Evolutionary conservation across 2,113 vertebrate species (phyloP), one percentile per base, ranked within the genome.

Genomic region (Potamarius usumacintae): DNA sequence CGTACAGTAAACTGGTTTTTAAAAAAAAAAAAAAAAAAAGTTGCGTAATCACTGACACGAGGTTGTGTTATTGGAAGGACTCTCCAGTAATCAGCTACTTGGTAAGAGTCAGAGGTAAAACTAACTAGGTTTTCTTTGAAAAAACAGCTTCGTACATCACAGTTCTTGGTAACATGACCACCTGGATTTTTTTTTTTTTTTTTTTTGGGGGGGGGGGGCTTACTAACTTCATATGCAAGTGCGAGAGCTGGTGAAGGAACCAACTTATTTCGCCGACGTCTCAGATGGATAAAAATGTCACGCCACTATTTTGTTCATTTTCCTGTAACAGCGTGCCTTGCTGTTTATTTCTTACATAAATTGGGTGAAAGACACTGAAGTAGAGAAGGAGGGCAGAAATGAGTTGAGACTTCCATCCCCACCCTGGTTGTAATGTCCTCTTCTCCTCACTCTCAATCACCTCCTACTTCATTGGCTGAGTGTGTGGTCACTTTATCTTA

Each of bases 311-410:
- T n/a, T 10, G 11, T 77, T n/a, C 4, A 14, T 12, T 76, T 14
- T n/a, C 3, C 48, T 77, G 1, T 25, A 50, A 52, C 9, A 76
- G 9, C 8, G 25, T 42, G 17, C 20, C 7, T 42, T 76, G 72
- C 20, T 25, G 18, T 4, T 74, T 42, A 5, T 25, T 65, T 65
- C 11, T 18, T 34, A 2, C 6, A 34, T 18, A 34, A 22, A 20
- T 20, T 74, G 7, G 4, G 34, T 74, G 6, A 72, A 42, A 15
- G 42, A 48, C 4, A 22, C 52, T 57, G 55, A 57, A 57, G 20
- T 65, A 83, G 20, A 69, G 30, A 50, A 79, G 11, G 25, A 18
- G 18, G 67, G 83, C 63, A 82, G 86, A 86, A 88, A 76, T 65
- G 20, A 76, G 42, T 48, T 17, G 52, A 48, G 14, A 50, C 57